Conservation (phyloP, 2,888 invertebrate species). For the Pristionchus fissidentatus region DNA sequence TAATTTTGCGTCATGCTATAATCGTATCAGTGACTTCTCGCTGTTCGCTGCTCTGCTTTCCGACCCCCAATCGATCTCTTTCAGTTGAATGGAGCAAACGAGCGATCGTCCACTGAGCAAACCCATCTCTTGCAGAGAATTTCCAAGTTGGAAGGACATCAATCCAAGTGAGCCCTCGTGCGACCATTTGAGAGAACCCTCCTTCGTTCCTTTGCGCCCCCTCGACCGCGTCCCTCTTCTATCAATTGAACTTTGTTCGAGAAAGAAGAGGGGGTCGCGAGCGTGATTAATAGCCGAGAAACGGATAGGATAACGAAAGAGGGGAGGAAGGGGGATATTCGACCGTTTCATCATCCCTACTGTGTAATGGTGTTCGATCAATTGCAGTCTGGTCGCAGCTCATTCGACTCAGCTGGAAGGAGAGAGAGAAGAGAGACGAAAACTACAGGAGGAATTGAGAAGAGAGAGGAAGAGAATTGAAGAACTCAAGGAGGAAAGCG, state of each 20-base stretch:
- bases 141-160: slow-evolving; percentile 43
- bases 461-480: slow-evolving; percentile 25
- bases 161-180: slow-evolving; percentile 31
- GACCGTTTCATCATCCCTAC: slow-evolving; percentile 31
- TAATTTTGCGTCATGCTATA: slow-evolving; percentile 8
- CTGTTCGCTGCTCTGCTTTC: neutral
- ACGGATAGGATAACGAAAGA: slow-evolving; percentile 15
- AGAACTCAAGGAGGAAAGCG: slow-evolving; percentile 39
- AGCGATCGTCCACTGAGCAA: slow-evolving; percentile 8
- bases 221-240: neutral
- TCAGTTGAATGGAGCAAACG: slow-evolving; percentile 27
- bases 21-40: slow-evolving; percentile 14
- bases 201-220: neutral
- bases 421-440: slow-evolving; percentile 49
- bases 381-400: slow-evolving; percentile 11
- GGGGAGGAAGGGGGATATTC: neutral
- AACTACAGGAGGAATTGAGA: slow-evolving; percentile 38
- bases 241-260: slow-evolving; percentile 45
- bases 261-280: neutral
- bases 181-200: slow-evolving; percentile 6
- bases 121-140: slow-evolving; percentile 35
- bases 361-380: neutral
- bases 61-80: neutral
- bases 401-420: slow-evolving; percentile 49
- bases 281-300: slow-evolving; percentile 37